Base-by-base conservation (phyloP, 1,140 invertebrate species). In the Zaprionus tsacasi region DNA sequence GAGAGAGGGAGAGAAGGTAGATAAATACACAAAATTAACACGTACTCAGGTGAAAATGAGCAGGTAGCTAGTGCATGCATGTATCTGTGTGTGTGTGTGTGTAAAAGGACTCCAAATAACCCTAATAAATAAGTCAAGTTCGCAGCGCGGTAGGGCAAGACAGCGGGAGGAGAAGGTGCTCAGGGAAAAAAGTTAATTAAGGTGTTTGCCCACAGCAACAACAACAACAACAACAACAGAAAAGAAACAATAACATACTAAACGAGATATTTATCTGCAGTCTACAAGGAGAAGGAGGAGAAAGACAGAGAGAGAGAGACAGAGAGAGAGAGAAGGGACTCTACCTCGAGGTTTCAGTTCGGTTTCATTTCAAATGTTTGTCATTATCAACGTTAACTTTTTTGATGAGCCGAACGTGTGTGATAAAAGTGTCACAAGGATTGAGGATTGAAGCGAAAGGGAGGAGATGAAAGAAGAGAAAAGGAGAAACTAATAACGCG, bases 21-120 rank as follows among this genome's bases (percentile, higher is more conserved):
- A 90, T 89, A 89, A 89, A 89, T 89, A 89, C 64, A 89, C 78
- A 76, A 89, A 89, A 89, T 89, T 89, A 89, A 89, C 85, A 89
- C 85, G 81, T 89, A 85, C 78, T 89, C 83, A 89, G 83, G 81
- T 89, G 85, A 83, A 89, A 89, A 88, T 66, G 85, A 78, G 81
- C 77, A 88, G 83, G 85, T 89, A 83, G 83, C 74, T 74, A 21
- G 68, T 30, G 27, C 6, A 6, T 6, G 45, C 65, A 55, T 69
- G 55, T 70, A 30, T 40, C 36, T 65, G 38, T 52, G 64, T 55
- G 21, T 72, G 69, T 59, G 60, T 63, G 27, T 30, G 27, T 59
- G 45, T 55, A 45, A 78, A 78, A 76, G 79, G 82, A 77, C 70
- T 59, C 38, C 70, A 89, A 88, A 89, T 89, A 88, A 89, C 83